These are phyloP conservation scores for Darevskia mixta DNA, from an alignment of 2,797 vertebrate genomes.

Conservation along the genomic window DNA sequence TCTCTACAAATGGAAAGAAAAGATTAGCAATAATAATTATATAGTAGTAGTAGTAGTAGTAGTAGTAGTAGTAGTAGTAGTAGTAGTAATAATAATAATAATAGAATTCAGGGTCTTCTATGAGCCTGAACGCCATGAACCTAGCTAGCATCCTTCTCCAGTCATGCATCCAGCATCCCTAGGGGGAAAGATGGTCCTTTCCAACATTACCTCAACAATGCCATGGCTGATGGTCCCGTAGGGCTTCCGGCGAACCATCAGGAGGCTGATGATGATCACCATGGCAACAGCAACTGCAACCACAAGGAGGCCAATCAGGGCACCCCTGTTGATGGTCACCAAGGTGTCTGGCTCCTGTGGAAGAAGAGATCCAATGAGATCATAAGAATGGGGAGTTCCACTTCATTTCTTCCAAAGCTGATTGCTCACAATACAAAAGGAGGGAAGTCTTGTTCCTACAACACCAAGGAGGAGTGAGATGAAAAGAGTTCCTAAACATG, in stretches of 20 bases:
- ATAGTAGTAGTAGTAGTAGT: no score
- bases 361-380: constrained; percentile 7
- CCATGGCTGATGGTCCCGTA: constrained; percentile 94
- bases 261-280: constrained; percentile 90
- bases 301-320: constrained; percentile 91
- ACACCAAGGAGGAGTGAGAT: no score
- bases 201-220: constrained; percentile 88
- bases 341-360: constrained; percentile 88
- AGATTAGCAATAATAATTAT: neutral
- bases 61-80: no score
- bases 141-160: neutral
- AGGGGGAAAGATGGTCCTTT: neutral
- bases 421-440: neutral
- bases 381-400: neutral
- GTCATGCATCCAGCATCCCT: no score
- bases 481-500: neutral
- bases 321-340: constrained; percentile 91
- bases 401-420: neutral
- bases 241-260: constrained; percentile 91
- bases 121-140: neutral
- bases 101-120: neutral
- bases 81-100: no score
- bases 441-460: neutral
- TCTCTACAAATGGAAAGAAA: neutral
- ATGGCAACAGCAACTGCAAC: constrained; percentile 91